Evolutionary conservation across 2,113 vertebrate genomes (phyloP), one percentile per base, ranked within the genome.

Genomic region (Sphaerodactylus townsendi): DNA sequence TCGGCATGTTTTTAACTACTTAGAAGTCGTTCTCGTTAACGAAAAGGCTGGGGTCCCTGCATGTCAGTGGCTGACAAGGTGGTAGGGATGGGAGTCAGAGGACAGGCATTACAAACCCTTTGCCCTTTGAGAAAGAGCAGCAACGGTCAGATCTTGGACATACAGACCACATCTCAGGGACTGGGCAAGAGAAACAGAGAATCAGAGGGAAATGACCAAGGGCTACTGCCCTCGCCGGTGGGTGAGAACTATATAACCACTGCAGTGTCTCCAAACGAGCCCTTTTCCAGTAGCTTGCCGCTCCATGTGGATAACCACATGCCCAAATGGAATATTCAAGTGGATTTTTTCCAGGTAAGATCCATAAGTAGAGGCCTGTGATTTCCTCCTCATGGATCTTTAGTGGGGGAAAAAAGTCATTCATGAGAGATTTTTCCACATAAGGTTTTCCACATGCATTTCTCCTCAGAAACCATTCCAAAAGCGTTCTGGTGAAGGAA

Each of bases 401-500:
- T 62, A 21, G 9, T 13, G 14, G 7, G 1, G 15, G 56, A 11
- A 33, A 15, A 37, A 56, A 28, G 15, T 41, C 35, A 28, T 28
- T 62, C 23, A 62, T 62, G 59, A 62, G 79, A 66, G 68, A 81
- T 81, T 71, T 48, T 71, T 72, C 68, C 68, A 72, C 48, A 71
- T 41, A 41, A 59, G 37, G 79, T 59, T 72, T 56, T 56, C 66
- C 25, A 68, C 35, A 39, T 71, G 68, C 68, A 59, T 81, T 41
- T 71, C 48, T 71, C 79, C 37, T 9, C 68, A 81, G 68, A 69
- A 71, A 41, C 35, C 6, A 15, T n/a, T 81, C 79, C 79, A 81
- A 72, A 72, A 81, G 79, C 14, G 35, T 35, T 81, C 48, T 81
- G 64, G 64, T 53, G 50, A 80, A 80, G 68, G 79, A 81, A 81